phyloP scores from a whole-genome alignment of 2,888 invertebrate species.

The Cybosia mesomella region DNA sequence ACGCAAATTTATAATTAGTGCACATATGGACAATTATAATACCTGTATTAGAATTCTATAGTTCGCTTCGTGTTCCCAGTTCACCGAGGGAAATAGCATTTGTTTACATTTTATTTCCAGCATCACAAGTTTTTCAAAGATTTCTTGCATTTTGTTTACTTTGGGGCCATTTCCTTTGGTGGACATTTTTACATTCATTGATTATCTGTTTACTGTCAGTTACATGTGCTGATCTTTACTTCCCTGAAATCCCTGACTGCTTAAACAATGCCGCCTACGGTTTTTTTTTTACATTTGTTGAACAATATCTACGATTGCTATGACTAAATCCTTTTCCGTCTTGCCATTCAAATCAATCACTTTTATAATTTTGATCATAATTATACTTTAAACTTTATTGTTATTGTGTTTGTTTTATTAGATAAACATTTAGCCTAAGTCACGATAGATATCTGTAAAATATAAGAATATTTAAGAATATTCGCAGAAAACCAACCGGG shows the following conservation, averaged over 20 bases:
- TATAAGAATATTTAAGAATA: background rate
- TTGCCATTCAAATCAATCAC: background rate
- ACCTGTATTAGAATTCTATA: slow-evolving; percentile 70
- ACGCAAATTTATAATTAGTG: slow-evolving; percentile 66
- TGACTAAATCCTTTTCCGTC: background rate
- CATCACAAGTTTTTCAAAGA: slow-evolving; percentile 20
- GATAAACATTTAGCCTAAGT: background rate
- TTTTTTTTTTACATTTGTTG: background rate
- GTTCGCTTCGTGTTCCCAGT: slow-evolving; percentile 46
- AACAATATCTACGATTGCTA: background rate
- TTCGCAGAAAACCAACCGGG: too few species aligned
- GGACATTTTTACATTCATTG: slow-evolving; percentile 35
- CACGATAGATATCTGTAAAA: background rate
- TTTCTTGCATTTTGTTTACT: slow-evolving; percentile 25
- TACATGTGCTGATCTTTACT: slow-evolving; percentile 17
- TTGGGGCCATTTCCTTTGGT: slow-evolving; percentile 42
- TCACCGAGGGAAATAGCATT: slow-evolving; percentile 47
- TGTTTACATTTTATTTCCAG: slow-evolving; percentile 16
- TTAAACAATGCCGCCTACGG: slow-evolving; percentile 23
- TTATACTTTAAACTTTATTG: background rate
- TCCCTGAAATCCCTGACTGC: slow-evolving; percentile 5
- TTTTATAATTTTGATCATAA: background rate
- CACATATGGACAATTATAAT: slow-evolving; percentile 73
- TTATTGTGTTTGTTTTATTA: background rate
- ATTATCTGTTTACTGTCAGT: slow-evolving; percentile 33